A percentile compares a stretch with the other conserved stretches of the same genome.
Evolutionary conservation across 2,113 vertebrate species (phyloP).

Genomic region (Bufo bufo): DNA sequence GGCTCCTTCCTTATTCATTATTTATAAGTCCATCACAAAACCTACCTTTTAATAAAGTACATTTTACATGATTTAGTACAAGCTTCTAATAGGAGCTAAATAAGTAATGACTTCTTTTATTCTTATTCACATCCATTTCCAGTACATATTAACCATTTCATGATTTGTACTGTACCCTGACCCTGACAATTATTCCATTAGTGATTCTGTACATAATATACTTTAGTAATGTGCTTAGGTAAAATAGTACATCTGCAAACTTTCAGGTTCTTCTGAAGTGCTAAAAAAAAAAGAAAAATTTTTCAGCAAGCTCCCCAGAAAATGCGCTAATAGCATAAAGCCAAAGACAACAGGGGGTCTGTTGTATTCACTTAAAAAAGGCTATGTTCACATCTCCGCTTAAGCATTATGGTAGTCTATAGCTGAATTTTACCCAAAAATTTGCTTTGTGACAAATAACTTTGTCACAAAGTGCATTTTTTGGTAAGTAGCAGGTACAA

Average conservation of each 20-base stretch:
- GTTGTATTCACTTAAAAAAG: too few relatives aligned
- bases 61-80: constrained; percentile 54
- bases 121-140: constrained; percentile 1
- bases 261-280: neutral
- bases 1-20: constrained; percentile 33
- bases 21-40: constrained; percentile 43
- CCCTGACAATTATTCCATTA: neutral
- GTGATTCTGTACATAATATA: neutral
- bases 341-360: too few relatives aligned
- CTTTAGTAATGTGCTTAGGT: neutral
- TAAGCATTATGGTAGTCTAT: too few relatives aligned
- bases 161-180: neutral
- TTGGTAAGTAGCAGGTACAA: too few relatives aligned
- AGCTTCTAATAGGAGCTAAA: constrained; percentile 44
- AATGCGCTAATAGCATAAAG: too few relatives aligned
- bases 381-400: too few relatives aligned
- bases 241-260: too few relatives aligned
- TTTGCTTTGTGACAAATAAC: too few relatives aligned
- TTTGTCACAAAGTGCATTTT: too few relatives aligned
- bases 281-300: neutral
- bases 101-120: constrained; percentile 50
- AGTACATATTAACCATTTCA: constrained; percentile 17
- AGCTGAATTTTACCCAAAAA: too few relatives aligned
- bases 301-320: neutral
- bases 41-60: constrained; percentile 56